Evolutionary conservation across 2,797 vertebrate species (phyloP), one percentile per base, ranked within the genome.

Genomic region (Microtus agrestis): DNA sequence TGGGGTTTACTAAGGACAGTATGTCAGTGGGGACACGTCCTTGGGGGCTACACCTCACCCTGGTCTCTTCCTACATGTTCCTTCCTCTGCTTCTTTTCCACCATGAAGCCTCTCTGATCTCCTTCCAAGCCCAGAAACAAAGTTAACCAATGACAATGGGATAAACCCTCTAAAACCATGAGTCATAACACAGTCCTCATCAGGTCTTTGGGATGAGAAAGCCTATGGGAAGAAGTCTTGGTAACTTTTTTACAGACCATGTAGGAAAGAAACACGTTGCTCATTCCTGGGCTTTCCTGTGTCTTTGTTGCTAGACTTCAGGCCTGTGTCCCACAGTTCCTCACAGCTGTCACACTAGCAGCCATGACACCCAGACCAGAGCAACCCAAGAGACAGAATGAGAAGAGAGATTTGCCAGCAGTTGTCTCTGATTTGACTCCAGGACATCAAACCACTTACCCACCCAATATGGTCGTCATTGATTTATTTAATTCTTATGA

Each of bases 281-380:
- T 6, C 5, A 4, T 0, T 21, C 37, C 40, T 56, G 19, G 4
- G n/a, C 21, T 79, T 79, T 73, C 11, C 21, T 43, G 27, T 46
- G 11, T 11, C 19, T 14, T 14, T 34, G 14, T 59, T n/a, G 31
- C 21, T 51, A 12, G 61, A 51, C 10, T 29, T 1, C 13, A 43
- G 56, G 71, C 13, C 14, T 3, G 0, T 46, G 12, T 40, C 19
- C n/a, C 69, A 48, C 3, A 48, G 29, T 1, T 43, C 54, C 3
- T 78, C 6, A 10, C 5, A 48, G 15, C 69, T 17, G 7, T 37
- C 69, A 25, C 46, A 21, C 69, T 31, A 54, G 48, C 85, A 43
- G n/a, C 34, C n/a, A 56, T 23, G 34, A 15, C 12, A 56, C n/a
- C 4, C 48, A 19, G 21, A 15, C 12, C 7, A 71, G 48, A 87